phyloP scores from a whole-genome alignment of 2,113 vertebrate genomes.

The Sinocyclocheilus rhinocerous region DNA sequence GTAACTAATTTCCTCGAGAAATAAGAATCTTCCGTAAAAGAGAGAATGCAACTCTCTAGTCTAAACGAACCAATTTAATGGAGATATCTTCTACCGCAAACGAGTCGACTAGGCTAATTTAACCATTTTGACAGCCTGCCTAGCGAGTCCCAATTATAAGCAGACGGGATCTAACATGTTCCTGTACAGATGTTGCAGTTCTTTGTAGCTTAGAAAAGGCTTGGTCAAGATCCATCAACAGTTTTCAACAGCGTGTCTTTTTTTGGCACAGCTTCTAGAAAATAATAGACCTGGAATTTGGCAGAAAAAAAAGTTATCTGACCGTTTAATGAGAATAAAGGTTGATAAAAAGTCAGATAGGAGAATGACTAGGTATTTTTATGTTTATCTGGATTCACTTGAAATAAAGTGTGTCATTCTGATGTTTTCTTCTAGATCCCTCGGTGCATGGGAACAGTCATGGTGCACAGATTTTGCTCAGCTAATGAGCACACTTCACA shows the following conservation, averaged over 20 bases:
- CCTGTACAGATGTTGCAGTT: constrained; percentile 39
- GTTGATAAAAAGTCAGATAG: not conserved
- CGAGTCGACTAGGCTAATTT: constrained; percentile 50
- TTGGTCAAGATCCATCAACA: constrained; percentile 20
- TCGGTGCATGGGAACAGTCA: constrained; percentile 8
- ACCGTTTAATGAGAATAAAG: not conserved
- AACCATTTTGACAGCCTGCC: constrained; percentile 51
- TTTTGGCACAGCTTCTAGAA: not conserved
- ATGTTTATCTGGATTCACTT: not conserved
- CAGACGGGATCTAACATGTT: constrained; percentile 16
- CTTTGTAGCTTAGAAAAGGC: constrained; percentile 24
- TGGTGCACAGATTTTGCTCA: constrained; percentile 35
- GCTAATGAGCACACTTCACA: constrained; percentile 52
- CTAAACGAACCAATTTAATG: constrained; percentile 50
- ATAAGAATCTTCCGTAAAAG: not conserved
- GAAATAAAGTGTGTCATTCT: not conserved
- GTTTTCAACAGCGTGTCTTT: not conserved
- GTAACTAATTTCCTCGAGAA: not conserved
- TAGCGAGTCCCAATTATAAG: constrained; percentile 51
- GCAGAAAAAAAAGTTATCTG: not conserved
- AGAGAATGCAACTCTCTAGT: not conserved
- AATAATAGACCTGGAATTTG: not conserved
- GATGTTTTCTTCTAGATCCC: constrained; percentile 8
- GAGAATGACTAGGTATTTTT: too few species aligned
- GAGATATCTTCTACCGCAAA: constrained; percentile 24